Evolutionary conservation across 1,140 invertebrate species (phyloP), one percentile per base, ranked within the genome.

Genomic region (Thaumatotibia leucotreta): DNA sequence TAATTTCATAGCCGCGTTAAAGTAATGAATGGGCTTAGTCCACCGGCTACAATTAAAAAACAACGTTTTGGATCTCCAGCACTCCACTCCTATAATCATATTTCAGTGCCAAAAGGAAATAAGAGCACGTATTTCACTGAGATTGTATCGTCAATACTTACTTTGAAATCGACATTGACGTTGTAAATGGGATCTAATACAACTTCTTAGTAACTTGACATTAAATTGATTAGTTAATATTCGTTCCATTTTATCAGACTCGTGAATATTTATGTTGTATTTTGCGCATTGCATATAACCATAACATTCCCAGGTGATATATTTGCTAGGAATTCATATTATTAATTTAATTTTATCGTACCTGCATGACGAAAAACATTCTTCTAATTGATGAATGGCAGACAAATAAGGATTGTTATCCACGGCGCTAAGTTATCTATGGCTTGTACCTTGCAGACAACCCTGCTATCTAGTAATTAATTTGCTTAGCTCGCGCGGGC

Each of bases 401-500:
- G 0, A 45, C 17, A 45, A 45, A 9, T 45, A 9, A 45, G n/a
- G 39, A n/a, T n/a, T n/a, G 14, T 45, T 45, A 45, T 4, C 20
- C 17, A 8, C 8, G 6, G 17, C n/a, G 5, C n/a, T 45, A 45
- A 17, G 3, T 20, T 45, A 45, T 27, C 50, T 24, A 23, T 54
- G n/a, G 20, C 50, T 27, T 27, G 33, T 39, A 54, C 22, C 52
- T 27, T 10, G n/a, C 27, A 14, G 39, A 45, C 39, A 29, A 6
- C 23, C 52, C 52, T 31, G 23, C n/a, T 27, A 24, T 58, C 24
- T 14, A 31, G 68, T 73, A 73, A 73, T 73, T 69, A 73, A 73
- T 73, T 73, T 58, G 71, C 65, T 66, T 69, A 73, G 71, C 67
- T 73, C 32, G 65, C 62, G 67, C 31, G 63, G 58, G 52, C 52